Conservation (phyloP, 2,797 vertebrate species). For the Coreius guichenoti region DNA sequence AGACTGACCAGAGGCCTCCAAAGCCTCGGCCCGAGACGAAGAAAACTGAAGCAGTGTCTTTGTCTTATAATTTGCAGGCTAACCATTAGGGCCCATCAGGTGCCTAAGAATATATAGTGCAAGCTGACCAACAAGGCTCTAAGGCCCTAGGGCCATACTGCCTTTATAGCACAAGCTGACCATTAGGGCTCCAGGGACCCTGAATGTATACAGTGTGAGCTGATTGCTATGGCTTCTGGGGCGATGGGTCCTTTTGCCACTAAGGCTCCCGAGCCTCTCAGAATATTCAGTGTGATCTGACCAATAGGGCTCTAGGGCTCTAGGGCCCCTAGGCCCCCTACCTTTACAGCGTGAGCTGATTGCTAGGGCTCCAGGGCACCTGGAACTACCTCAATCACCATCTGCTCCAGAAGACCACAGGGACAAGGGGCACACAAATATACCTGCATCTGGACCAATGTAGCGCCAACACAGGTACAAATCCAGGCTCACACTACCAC, state of each 20-base stretch:
- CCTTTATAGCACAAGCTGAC: not conserved
- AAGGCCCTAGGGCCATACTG: no score
- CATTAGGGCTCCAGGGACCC: not conserved
- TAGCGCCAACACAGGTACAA: not conserved
- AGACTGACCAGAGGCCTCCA: not conserved
- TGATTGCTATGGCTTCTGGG: not conserved
- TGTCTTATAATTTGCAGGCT: not conserved
- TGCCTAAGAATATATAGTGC: not conserved
- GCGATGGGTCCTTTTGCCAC: not conserved
- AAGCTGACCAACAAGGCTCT: not conserved
- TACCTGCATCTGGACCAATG: not conserved
- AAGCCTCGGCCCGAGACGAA: not conserved
- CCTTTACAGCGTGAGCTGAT: not conserved
- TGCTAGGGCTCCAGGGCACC: not conserved
- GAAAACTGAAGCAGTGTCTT: not conserved
- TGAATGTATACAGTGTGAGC: not conserved
- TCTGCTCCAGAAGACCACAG: conserved; percentile 39
- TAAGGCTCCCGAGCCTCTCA: not conserved
- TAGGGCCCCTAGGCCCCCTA: not conserved
- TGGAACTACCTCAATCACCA: conserved; percentile 31
- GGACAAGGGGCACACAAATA: conserved; percentile 27
- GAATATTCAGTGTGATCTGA: not conserved
- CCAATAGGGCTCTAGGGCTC: not conserved
- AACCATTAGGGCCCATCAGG: not conserved
- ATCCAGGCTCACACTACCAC: not conserved